Evolutionary conservation across 2,113 vertebrate species (phyloP).

Genomic region (Fulmarus glacialis): DNA sequence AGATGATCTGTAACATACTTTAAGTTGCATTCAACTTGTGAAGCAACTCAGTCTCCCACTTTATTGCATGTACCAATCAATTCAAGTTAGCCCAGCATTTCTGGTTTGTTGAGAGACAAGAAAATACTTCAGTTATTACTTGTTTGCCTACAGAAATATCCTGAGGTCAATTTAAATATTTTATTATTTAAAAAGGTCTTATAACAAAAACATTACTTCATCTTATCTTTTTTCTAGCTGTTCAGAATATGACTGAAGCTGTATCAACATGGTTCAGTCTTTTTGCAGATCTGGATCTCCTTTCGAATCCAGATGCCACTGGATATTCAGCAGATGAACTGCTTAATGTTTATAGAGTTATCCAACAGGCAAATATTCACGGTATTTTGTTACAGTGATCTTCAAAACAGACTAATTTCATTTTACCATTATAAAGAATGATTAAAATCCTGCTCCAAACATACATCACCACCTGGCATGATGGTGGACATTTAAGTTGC

Average conservation of each 20-base stretch:
- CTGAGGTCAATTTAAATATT: not conserved
- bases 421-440: not conserved
- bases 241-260: constrained; percentile 70
- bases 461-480: not conserved
- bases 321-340: constrained; percentile 81
- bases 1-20: not conserved
- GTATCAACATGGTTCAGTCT: constrained; percentile 84
- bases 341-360: constrained; percentile 75
- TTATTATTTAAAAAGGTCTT: not conserved
- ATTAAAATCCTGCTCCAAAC: not conserved
- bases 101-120: not conserved
- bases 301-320: constrained; percentile 83
- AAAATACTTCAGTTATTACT: not conserved
- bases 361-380: not conserved
- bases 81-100: not conserved
- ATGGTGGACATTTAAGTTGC: not conserved
- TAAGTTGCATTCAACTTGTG: not conserved
- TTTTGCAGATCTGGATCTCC: constrained; percentile 83
- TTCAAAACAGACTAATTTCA: not conserved
- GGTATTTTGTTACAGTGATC: not conserved
- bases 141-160: not conserved
- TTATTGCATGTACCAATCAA: not conserved
- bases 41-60: not conserved
- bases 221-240: constrained; percentile 22
- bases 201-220: not conserved